These are phyloP conservation scores for Antheraea mylitta DNA, from an alignment of 1,140 invertebrate species.

Conservation along the genomic window DNA sequence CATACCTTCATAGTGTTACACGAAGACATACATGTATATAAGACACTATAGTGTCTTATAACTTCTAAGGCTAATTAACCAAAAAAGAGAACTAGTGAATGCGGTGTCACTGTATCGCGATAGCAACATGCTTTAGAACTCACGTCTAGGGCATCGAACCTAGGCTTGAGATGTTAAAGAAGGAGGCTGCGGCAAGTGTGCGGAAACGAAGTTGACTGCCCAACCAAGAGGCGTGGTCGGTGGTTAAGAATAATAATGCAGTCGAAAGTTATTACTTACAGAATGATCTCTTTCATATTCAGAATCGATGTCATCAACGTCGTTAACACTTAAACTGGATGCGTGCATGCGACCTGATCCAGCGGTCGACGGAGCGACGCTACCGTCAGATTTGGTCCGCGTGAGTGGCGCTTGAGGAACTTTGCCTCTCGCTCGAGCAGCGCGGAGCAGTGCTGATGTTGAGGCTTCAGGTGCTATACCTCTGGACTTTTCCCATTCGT, in stretches of 20 bases:
- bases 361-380: constrained; percentile 79
- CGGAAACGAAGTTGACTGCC: no score
- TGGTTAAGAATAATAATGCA: neutral
- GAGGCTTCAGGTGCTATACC: constrained; percentile 90
- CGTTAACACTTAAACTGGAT: constrained; percentile 86
- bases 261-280: constrained; percentile 32
- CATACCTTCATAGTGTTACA: no score
- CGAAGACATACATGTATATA: no score
- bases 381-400: constrained; percentile 86
- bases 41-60: no score
- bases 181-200: no score
- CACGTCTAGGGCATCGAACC: no score
- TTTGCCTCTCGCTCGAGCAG: constrained; percentile 70
- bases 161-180: no score
- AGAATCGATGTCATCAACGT: constrained; percentile 82
- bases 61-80: no score
- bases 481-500: constrained; percentile 93
- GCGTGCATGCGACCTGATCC: constrained; percentile 79
- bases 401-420: constrained; percentile 74
- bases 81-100: no score
- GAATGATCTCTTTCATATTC: constrained; percentile 60
- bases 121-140: no score
- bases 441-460: constrained; percentile 86
- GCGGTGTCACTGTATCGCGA: no score
- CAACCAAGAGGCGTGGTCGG: no score